Base-by-base conservation (phyloP, 2,113 vertebrate species). In the Phyllopteryx taeniolatus region DNA sequence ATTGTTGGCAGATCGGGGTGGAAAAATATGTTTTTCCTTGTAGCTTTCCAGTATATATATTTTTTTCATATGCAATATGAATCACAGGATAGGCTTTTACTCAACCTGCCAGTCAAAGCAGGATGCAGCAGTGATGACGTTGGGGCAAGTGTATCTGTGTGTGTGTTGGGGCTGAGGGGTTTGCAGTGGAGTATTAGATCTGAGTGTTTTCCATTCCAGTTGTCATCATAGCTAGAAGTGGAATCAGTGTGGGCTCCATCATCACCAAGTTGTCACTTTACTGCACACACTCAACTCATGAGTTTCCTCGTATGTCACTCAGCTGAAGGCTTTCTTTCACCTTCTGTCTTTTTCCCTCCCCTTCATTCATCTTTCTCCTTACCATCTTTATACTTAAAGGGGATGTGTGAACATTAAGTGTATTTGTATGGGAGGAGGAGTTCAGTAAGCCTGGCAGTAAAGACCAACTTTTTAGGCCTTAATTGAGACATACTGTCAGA, bases 401-500 rank as follows among this genome's bases (percentile, higher is more conserved):
- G 65, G 80, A 76, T 73, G 80, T 81, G 76, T 79, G 49, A 54
- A 82, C 13, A 4, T 57, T 43, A 43, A 79, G 65, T 76, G 62
- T 79, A 79, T 77, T 42, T 77, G 73, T 93, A 90, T 93, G 91
- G 89, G 92, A 92, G 87, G 85, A 92, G 93, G 92, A 90, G 94
- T 93, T 95, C 94, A 93, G 92, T 89, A 90, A 92, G 91, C 92
- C 94, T 92, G 93, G 81, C 83, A 92, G 87, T 88, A 91, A 87
- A 90, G 92, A 92, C 91, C 88, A 80, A 76, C 75, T 87, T 89
- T 74, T 92, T 84, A 77, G 88, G 91, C 92, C 92, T 94, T 98
- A 98, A 98, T 96, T 98, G 96, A 98, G 96, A 98, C 94, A 91
- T 94, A 91, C 94, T 96, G 96, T 98, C 96, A 97, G 91, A 95